phyloP scores from a whole-genome alignment of 2,113 vertebrate species.

The Rallus limicola region DNA sequence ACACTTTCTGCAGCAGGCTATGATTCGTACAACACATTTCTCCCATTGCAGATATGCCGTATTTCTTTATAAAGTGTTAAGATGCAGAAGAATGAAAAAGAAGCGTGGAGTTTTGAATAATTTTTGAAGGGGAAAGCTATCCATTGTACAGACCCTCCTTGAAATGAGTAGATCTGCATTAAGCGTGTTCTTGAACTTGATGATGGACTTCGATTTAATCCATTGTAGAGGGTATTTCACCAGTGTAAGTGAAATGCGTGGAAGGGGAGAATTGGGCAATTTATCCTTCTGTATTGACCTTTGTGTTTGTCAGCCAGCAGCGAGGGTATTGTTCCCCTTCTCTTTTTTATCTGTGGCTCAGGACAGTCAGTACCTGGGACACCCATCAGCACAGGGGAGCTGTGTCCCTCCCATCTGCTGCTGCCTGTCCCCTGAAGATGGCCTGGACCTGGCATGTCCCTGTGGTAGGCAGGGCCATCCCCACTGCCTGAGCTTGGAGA shows the following conservation, averaged over 20 bases:
- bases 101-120: neutral
- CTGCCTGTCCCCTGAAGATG: too few species aligned
- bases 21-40: neutral
- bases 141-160: conserved; percentile 2
- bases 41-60: neutral
- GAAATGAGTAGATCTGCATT: conserved; percentile 44
- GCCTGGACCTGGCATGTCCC: neutral
- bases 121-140: conserved; percentile 45
- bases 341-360: neutral
- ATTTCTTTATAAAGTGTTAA: conserved; percentile 8
- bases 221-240: neutral
- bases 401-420: rapidly evolving
- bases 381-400: neutral
- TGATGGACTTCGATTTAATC: neutral
- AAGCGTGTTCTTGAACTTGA: conserved; percentile 40
- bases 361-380: neutral
- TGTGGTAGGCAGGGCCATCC: neutral
- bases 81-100: neutral
- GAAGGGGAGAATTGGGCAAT: neutral
- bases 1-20: neutral
- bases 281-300: neutral
- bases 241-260: neutral
- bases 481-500: neutral
- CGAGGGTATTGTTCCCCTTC: neutral
- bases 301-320: neutral